Evolutionary conservation across 2,888 invertebrate genomes (phyloP), one percentile per base, ranked within the genome.

Genomic region (Spisula subtruncata): DNA sequence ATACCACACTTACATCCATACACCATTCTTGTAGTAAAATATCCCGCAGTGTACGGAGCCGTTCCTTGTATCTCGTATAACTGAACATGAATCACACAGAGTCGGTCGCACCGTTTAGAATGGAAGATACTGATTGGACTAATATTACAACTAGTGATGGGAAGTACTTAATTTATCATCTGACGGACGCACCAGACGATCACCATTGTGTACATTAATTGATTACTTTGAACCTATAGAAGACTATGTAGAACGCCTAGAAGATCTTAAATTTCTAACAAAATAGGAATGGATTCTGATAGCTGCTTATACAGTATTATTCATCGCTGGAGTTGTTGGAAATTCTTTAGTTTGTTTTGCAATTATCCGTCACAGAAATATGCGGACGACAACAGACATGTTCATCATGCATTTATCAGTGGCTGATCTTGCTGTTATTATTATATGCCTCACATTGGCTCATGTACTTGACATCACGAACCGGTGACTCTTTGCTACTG

Each of bases 331-430:
- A 0, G 97, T 99, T 60, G 97, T 98, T 48, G 99, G 99, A 0
- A 99, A 99, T 96, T 46, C 81, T 18, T 97, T 99, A 82, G 99
- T 99, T 66, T 98, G 98, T 95, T 97, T 98, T 85, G 99, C 98
- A 0, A 98, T 99, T 46, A 98, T 98, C 95, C 97, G 98, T 88
- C 99, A 99, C 96, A 98, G 98, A 94, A 97, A 98, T 0, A 99
- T 99, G 99, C 97, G 98, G 89, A 99, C 98, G 0, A 98, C 99
- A 66, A 99, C 99, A 88, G 99, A 99, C 97, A 98, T 98, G 96
- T 99, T 99, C 97, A 98, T 99, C 96, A 98, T 98, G 90, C 99
- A 99, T 96, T 97, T 99, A 94, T 98, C 99, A 0, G 97, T 98
- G 79, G 97, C 98, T 54, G 99, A 99, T 96, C 98, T 99, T 95